Evolutionary conservation across 2,113 vertebrate genomes (phyloP).

Genomic region (Megalops atlanticus): DNA sequence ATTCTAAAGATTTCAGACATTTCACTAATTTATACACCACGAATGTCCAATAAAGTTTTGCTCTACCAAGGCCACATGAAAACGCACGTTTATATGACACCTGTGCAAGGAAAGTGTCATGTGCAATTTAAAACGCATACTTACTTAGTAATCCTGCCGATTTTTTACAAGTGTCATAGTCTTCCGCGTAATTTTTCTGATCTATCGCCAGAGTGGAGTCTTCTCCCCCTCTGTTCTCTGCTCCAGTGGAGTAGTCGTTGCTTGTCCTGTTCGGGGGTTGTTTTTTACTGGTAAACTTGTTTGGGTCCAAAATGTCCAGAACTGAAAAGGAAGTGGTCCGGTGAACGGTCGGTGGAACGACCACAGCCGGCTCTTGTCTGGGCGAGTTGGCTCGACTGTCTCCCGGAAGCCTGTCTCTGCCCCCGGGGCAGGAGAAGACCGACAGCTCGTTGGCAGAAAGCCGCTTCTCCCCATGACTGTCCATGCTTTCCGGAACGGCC

Average conservation of each 20-base stretch:
- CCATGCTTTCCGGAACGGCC: constrained; percentile 69
- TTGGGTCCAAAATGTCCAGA: constrained; percentile 94
- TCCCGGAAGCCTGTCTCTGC: constrained; percentile 72
- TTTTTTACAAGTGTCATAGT: constrained; percentile 73
- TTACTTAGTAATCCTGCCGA: constrained; percentile 70
- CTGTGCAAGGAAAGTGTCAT: neutral
- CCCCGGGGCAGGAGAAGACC: constrained; percentile 68
- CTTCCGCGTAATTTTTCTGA: constrained; percentile 67
- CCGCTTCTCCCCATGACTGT: constrained; percentile 70
- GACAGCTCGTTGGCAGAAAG: constrained; percentile 60
- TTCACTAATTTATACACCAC: too few relatives aligned
- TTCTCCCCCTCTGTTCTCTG: constrained; percentile 60
- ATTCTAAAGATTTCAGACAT: too few relatives aligned
- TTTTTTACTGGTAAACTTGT: constrained; percentile 90
- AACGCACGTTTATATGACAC: too few relatives aligned
- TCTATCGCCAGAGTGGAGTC: constrained; percentile 59
- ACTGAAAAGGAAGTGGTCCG: constrained; percentile 96
- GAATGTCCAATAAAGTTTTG: neutral
- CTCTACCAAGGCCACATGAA: neutral
- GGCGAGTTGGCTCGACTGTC: constrained; percentile 75
- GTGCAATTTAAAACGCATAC: constrained; percentile 41
- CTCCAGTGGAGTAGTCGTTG: constrained; percentile 56
- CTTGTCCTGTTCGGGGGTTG: constrained; percentile 67
- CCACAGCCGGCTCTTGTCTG: constrained; percentile 72
- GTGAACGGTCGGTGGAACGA: constrained; percentile 66